Evolutionary conservation across 1,140 invertebrate genomes (phyloP), one percentile per base, ranked within the genome.

Genomic region (Plectus sambesii): DNA sequence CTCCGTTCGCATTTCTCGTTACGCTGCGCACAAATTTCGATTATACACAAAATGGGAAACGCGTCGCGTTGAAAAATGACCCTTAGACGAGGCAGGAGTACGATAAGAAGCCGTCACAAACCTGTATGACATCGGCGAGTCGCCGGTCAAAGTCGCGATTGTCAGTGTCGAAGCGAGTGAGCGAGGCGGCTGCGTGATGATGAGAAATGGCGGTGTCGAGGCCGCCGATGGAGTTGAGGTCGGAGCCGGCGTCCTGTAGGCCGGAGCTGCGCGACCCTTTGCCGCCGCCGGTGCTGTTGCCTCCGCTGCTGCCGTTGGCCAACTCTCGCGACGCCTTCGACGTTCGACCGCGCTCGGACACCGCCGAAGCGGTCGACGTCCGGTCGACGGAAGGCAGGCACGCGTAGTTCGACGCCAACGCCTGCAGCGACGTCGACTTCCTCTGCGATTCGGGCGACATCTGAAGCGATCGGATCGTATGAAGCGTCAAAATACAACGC

Each of bases 131-230:
- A 43, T 66, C 58, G 6, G 64, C 64, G 27, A 67, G 43, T 20
- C 66, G 44, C 42, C 63, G 57, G 38, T 69, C 64, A 50, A 69
- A 69, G 40, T 67, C 64, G 17, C 56, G 36, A 49, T 67, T 59
- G 20, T 67, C 64, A 3, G 64, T 67, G 40, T 67, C 64, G 42
- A 67, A 67, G 20, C 63, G 47, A 15, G 66, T 69, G 15, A 67
- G 37, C 15, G 66, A 66, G 6, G 60, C 64, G 15, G 64, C 64
- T 47, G 68, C 69, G 42, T 67, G 64, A 48, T 67, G 64, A 37
- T 69, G 64, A 1, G 58, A 62, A 20, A 67, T 67, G 2, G 64
- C 64, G 6, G 66, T 67, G 36, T 67, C 64, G 6, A 67, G 39
- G 8, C 58, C 59, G 12, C 49, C 66, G 30, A 63, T 53, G 20